Evolutionary conservation across 2,113 vertebrate genomes (phyloP).

Genomic region (Hemiscyllium ocellatum): DNA sequence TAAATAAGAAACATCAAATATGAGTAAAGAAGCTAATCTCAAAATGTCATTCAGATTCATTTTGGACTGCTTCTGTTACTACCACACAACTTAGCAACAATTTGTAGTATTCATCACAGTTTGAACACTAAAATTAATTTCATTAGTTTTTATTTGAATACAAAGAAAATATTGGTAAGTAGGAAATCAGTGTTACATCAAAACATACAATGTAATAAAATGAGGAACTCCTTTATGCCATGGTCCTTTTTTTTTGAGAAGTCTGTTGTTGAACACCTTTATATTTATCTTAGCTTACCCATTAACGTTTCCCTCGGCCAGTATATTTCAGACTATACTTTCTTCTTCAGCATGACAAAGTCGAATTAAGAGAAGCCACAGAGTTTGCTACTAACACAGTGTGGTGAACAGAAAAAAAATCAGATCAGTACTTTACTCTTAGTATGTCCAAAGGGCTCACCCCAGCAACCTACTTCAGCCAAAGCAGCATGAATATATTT

Average conservation of each 20-base stretch:
- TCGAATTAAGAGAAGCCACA: background rate
- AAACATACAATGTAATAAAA: background rate
- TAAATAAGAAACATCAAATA: background rate
- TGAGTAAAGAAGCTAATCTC: background rate
- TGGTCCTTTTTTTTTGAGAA: background rate
- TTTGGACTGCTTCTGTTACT: background rate
- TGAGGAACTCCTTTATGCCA: background rate
- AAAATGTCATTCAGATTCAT: background rate
- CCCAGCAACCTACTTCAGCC: background rate
- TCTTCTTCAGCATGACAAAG: background rate
- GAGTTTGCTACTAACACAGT: background rate
- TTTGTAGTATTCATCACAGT: background rate
- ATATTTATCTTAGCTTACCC: background rate
- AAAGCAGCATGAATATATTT: background rate
- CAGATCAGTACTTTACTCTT: background rate
- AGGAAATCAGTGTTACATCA: background rate
- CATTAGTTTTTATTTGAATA: background rate
- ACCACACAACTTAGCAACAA: background rate
- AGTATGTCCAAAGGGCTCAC: background rate
- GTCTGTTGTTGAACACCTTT: background rate
- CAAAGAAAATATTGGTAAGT: background rate
- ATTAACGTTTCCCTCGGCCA: background rate
- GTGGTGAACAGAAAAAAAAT: background rate
- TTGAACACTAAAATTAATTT: background rate
- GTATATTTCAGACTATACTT: background rate